These are phyloP conservation scores for Pygocentrus nattereri DNA, from an alignment of 2,797 vertebrate species.

Conservation along the genomic window DNA sequence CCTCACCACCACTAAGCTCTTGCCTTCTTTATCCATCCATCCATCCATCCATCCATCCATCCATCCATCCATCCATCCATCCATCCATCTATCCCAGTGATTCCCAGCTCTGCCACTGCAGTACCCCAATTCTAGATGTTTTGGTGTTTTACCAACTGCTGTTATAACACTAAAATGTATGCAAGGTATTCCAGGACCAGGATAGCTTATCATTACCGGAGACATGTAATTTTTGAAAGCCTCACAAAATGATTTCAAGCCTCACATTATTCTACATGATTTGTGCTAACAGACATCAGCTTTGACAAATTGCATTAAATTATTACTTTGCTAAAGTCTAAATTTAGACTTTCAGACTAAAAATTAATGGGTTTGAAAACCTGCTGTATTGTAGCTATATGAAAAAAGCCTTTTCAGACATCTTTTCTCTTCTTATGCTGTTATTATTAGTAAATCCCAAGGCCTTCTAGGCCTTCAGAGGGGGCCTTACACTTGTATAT, in stretches of 20 bases:
- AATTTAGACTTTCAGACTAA: too few species aligned
- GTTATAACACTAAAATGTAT: background rate
- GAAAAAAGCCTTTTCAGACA: too few species aligned
- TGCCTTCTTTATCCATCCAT: background rate
- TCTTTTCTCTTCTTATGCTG: too few species aligned
- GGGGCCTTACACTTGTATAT: too few species aligned
- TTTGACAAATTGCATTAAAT: background rate
- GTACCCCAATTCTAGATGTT: background rate
- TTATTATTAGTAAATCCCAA: too few species aligned
- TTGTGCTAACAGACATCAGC: background rate
- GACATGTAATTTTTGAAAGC: too few species aligned
- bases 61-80: background rate
- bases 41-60: constrained; percentile 5
- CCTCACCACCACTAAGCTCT: background rate
- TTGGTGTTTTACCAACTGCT: background rate
- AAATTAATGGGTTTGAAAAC: too few species aligned
- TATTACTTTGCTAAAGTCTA: too few species aligned
- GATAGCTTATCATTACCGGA: background rate
- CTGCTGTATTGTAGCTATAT: too few species aligned
- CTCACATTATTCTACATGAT: too few species aligned
- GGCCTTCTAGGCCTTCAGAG: too few species aligned
- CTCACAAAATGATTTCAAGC: too few species aligned
- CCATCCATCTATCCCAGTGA: background rate
- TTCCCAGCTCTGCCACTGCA: background rate
- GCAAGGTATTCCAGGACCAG: background rate